phyloP scores from a whole-genome alignment of 2,113 vertebrate genomes.

The Notothenia rossii region DNA sequence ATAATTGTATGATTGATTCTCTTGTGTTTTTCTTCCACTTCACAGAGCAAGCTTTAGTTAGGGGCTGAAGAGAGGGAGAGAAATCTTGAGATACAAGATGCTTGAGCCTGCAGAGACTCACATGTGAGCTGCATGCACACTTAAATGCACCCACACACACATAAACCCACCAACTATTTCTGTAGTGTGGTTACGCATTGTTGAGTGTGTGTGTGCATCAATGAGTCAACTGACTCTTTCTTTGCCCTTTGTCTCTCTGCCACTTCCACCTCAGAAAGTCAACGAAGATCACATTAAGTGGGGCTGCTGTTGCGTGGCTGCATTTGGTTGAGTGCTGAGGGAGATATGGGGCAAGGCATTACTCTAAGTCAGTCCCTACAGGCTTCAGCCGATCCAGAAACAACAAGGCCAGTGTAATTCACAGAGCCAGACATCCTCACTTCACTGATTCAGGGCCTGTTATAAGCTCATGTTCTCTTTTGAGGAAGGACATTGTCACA shows the following conservation, averaged over 20 bases:
- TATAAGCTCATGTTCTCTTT: conserved; percentile 64
- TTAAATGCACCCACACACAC: conserved; percentile 53
- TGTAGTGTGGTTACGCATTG: conserved; percentile 57
- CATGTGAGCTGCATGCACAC: conserved; percentile 57
- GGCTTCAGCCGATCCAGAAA: conserved; percentile 77
- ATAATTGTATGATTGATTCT: conserved; percentile 84
- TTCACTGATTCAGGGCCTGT: conserved; percentile 70
- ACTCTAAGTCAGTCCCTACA: conserved; percentile 80
- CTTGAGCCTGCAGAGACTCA: conserved; percentile 59
- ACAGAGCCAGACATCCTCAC: conserved; percentile 74
- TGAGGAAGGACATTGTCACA: conserved; percentile 51
- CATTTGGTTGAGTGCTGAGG: conserved; percentile 80
- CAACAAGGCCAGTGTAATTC: conserved; percentile 82
- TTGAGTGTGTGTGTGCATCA: conserved; percentile 58
- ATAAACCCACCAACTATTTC: conserved; percentile 68
- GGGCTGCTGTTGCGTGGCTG: conserved; percentile 77
- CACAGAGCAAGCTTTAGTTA: conserved; percentile 76
- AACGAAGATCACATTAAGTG: conserved; percentile 83
- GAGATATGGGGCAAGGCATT: conserved; percentile 81
- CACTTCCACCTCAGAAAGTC: conserved; percentile 79
- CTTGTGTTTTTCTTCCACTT: conserved; percentile 75
- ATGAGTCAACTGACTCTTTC: conserved; percentile 75
- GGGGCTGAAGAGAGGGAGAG: conserved; percentile 65
- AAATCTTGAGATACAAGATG: conserved; percentile 69
- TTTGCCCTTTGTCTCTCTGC: conserved; percentile 74